Evolutionary conservation across 2,113 vertebrate species (phyloP).

Genomic region (Alouatta palliata): DNA sequence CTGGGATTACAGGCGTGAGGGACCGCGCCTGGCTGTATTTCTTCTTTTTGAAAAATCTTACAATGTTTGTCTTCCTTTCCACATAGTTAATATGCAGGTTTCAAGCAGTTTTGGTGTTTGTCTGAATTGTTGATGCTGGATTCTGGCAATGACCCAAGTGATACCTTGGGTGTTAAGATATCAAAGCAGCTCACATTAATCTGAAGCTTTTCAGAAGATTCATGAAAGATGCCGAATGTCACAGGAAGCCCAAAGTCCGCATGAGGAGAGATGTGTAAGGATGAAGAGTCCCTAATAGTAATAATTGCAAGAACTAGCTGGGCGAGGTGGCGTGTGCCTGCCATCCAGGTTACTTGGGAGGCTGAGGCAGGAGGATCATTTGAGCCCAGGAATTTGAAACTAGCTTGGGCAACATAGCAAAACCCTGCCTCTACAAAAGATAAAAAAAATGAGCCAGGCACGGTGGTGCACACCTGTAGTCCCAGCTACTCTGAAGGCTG

Average conservation of each 20-base stretch:
- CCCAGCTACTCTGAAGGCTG: neutral
- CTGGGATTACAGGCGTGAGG: no score
- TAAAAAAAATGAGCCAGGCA: neutral
- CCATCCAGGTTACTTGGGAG: no score
- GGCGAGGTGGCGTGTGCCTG: no score
- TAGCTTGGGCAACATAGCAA: no score
- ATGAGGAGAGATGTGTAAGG: neutral
- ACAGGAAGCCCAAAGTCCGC: neutral
- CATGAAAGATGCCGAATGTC: neutral
- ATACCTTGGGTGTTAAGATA: neutral
- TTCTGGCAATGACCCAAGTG: neutral
- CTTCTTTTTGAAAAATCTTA: neutral
- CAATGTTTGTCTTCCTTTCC: neutral
- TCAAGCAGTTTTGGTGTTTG: neutral
- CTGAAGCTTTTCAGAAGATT: slow-evolving; percentile 14
- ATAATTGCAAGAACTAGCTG: neutral
- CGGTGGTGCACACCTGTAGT: neutral
- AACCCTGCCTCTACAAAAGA: no score
- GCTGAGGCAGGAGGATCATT: no score
- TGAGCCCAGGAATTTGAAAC: no score
- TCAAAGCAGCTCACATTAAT: neutral
- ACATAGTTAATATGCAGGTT: neutral
- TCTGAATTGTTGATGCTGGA: neutral
- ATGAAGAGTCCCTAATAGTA: neutral
- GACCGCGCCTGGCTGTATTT: no score